Conservation (phyloP, 2,888 invertebrate genomes). For the Drosophila putrida region DNA sequence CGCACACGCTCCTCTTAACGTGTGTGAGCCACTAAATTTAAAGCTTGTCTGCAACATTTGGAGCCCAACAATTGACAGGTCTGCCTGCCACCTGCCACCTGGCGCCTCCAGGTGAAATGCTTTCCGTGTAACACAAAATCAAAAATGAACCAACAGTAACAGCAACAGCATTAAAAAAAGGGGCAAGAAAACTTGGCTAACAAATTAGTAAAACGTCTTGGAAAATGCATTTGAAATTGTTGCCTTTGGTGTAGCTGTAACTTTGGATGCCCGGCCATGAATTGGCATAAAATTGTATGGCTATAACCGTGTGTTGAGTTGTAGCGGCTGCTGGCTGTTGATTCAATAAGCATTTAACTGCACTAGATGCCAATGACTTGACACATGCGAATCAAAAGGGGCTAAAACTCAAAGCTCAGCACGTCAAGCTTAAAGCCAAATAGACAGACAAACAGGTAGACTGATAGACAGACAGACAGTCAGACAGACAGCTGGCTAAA, state of each 20-base stretch:
- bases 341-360: slow-evolving; percentile 75
- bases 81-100: slow-evolving; percentile 34
- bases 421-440: slow-evolving; percentile 53
- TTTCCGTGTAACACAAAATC: slow-evolving; percentile 26
- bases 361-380: slow-evolving; percentile 82
- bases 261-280: slow-evolving; percentile 66
- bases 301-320: slow-evolving; percentile 32
- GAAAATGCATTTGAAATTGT: slow-evolving; percentile 60
- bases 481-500: slow-evolving; percentile 53
- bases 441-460: slow-evolving; percentile 19
- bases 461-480: slow-evolving; percentile 45
- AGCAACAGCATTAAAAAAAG: slow-evolving; percentile 7
- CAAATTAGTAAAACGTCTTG: slow-evolving; percentile 65
- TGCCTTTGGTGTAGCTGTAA: slow-evolving; percentile 36
- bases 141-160: slow-evolving; percentile 24
- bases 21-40: slow-evolving; percentile 58
- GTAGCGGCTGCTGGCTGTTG: slow-evolving; percentile 46
- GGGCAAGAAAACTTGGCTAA: slow-evolving; percentile 57
- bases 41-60: slow-evolving; percentile 28
- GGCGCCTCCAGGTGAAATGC: slow-evolving; percentile 68
- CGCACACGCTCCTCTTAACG: slow-evolving; percentile 49
- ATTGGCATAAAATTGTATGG: slow-evolving; percentile 69
- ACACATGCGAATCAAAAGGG: slow-evolving; percentile 78
- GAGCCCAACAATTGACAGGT: slow-evolving; percentile 59
- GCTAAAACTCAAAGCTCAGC: slow-evolving; percentile 58